A percentile compares a stretch with the other conserved stretches of the same genome.
These are phyloP conservation scores for Pilophorus perplexus DNA, from an alignment of 2,888 invertebrate species.

Conservation along the genomic window DNA sequence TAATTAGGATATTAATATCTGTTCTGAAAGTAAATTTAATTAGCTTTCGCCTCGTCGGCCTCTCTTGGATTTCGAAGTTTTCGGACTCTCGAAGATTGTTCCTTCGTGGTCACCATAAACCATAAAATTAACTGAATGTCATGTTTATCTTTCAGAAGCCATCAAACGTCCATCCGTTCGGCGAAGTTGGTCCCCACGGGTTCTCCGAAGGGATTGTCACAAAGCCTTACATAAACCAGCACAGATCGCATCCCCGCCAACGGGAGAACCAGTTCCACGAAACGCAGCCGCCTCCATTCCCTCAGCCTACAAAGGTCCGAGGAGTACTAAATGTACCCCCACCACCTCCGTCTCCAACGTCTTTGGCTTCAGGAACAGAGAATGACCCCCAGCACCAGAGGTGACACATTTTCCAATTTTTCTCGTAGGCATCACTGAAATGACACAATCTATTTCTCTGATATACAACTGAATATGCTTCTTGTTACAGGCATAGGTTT, in stretches of 20 bases:
- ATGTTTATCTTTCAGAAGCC: no score
- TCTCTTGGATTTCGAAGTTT: no score
- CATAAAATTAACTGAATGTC: no score
- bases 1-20: no score
- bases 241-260: constrained; percentile 15
- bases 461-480: constrained; percentile 2
- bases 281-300: constrained; percentile 43
- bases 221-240: constrained; percentile 22
- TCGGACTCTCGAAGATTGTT: no score
- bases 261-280: constrained; percentile 42
- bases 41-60: no score
- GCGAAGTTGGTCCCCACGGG: constrained; percentile 13
- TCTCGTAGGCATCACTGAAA: not conserved
- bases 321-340: constrained; percentile 16
- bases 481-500: constrained; percentile 40
- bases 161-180: constrained; percentile 22
- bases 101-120: no score
- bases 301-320: constrained; percentile 4
- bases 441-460: not conserved
- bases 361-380: constrained; percentile 8
- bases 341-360: constrained; percentile 12
- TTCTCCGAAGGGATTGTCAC: constrained; percentile 21
- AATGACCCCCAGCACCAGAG: constrained; percentile 11
- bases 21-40: no score
- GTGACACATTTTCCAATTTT: no score